phyloP scores from a whole-genome alignment of 2,888 invertebrate genomes.

The Hetaerina titia region DNA sequence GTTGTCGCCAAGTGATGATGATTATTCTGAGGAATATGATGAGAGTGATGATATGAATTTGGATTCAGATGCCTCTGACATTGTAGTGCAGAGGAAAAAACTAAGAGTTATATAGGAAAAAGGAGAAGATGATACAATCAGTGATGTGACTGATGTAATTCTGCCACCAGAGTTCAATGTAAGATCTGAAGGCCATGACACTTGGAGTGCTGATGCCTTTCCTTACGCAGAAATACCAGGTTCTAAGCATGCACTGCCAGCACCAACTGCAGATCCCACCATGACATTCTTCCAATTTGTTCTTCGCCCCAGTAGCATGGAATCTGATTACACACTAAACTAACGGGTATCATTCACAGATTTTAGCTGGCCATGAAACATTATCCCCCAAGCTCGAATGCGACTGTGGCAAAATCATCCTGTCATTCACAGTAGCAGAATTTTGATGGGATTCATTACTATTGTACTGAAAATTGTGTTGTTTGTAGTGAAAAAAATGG shows the following conservation, averaged over 20 bases:
- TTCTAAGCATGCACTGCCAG: not conserved
- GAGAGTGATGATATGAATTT: not conserved
- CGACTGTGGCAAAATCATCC: no score
- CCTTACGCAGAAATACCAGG: not conserved
- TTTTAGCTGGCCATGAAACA: no score
- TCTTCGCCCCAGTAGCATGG: not conserved
- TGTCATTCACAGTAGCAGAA: no score
- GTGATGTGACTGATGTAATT: not conserved
- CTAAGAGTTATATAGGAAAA: not conserved
- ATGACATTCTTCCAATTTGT: not conserved
- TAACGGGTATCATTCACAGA: no score
- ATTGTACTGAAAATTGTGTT: no score
- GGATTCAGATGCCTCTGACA: not conserved
- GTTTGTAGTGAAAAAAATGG: no score
- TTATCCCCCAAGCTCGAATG: no score
- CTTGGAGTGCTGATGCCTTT: not conserved
- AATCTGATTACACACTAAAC: no score
- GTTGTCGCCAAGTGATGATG: not conserved
- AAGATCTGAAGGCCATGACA: not conserved
- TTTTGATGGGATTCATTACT: no score
- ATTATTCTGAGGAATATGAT: not conserved
- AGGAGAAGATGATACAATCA: not conserved
- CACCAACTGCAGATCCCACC: not conserved
- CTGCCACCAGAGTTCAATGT: not conserved
- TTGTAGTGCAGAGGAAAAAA: not conserved